Conservation (phyloP, 2,797 vertebrate genomes). For the Smutsia temminckii region DNA sequence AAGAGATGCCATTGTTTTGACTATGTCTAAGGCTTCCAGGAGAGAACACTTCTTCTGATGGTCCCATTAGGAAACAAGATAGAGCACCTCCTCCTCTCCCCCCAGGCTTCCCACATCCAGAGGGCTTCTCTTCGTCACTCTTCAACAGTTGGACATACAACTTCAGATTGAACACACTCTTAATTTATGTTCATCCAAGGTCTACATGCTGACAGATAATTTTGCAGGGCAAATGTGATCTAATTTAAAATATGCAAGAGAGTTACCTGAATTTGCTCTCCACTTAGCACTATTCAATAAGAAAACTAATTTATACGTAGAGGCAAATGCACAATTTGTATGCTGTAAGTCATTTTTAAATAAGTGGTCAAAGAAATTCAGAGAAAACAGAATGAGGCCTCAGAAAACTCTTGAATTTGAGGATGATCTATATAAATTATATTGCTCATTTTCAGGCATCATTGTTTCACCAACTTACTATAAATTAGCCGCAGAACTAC, state of each 20-base stretch:
- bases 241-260: neutral
- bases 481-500: constrained; percentile 19
- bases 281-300: neutral
- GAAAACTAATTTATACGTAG: constrained; percentile 5
- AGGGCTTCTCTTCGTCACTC: neutral
- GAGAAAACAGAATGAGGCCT: neutral
- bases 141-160: neutral
- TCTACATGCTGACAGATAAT: neutral
- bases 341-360: neutral
- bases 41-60: neutral
- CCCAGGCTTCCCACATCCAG: neutral
- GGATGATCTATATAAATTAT: constrained; percentile 18
- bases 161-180: neutral
- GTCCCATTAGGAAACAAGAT: neutral
- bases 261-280: constrained; percentile 28
- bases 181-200: neutral
- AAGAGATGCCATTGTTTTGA: neutral
- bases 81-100: neutral
- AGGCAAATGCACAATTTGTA: neutral
- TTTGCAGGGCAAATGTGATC: neutral
- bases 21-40: neutral
- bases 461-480: constrained; percentile 6
- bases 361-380: constrained; percentile 7
- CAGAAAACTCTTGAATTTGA: constrained; percentile 12
- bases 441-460: neutral